phyloP scores from a whole-genome alignment of 2,113 vertebrate species.

The Chroicocephalus ridibundus region DNA sequence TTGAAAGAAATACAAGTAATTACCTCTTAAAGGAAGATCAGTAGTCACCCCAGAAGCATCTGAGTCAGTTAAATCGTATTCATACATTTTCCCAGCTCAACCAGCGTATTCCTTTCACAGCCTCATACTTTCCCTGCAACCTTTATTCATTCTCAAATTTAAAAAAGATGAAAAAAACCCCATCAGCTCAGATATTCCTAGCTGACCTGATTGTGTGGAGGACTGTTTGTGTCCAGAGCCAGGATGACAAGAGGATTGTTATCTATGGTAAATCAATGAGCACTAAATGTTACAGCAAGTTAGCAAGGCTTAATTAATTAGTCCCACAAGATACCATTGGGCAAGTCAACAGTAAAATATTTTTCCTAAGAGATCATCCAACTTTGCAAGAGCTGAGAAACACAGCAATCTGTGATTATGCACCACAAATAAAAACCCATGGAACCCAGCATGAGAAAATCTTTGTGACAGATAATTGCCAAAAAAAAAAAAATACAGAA shows the following conservation, averaged over 20 bases:
- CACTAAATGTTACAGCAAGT: not conserved
- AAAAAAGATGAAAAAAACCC: not conserved
- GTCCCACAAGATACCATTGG: not conserved
- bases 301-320: conserved; percentile 2
- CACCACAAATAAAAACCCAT: not conserved
- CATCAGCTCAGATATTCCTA: not conserved
- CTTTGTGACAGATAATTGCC: not conserved
- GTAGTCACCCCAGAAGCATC: not conserved
- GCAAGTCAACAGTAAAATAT: not conserved
- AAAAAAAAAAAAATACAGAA: not conserved
- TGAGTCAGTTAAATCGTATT: not conserved
- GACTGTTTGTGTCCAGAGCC: not conserved
- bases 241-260: not conserved
- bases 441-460: not conserved
- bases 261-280: not conserved
- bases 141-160: not conserved
- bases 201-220: not conserved
- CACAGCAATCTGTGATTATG: not conserved
- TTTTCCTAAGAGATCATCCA: not conserved
- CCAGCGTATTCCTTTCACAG: not conserved
- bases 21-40: not conserved
- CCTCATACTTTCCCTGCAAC: not conserved
- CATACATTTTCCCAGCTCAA: not conserved
- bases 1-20: not conserved
- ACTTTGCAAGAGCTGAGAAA: not conserved